Evolutionary conservation across 2,888 invertebrate genomes (phyloP), one percentile per base, ranked within the genome.

Genomic region (Dermolepida albohirtum): DNA sequence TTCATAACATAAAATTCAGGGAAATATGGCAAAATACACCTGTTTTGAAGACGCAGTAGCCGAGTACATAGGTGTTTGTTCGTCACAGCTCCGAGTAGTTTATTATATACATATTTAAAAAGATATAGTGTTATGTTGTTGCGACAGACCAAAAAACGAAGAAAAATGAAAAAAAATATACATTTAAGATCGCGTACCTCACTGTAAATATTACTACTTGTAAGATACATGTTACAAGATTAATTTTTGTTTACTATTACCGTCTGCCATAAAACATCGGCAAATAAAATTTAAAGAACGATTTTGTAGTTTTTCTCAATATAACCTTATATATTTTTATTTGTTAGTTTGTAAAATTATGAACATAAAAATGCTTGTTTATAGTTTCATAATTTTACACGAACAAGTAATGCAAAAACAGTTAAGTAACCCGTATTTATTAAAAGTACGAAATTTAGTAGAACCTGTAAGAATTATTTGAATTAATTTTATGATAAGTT

Each of bases 21-120:
- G 34, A 34, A 17, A 55, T 16, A 40, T 22, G 17, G 14, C 34
- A 62, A 62, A 50, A 50, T n/a, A 49, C 34, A 34, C 50, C 17
- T 50, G 49, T 66, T 51, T 64, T 47, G 22, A 66, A 70, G 62
- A 64, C 55, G 29, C 44, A 59, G 40, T 55, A 11, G 40, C n/a
- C 6, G 14, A 55, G 16, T 55, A 43, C 34, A 29, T 52, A 67
- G 59, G 34, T 62, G 51, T 66, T 64, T 63, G 54, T 70, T 69
- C 59, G 70, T 55, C 67, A 70, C 71, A 73, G 71, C 72, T 73
- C 71, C 71, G 67, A 52, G 67, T 73, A 71, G 70, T 68, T 72
- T 64, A 69, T 70, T 64, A 67, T 68, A 70, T 67, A 54, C 10
- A 39, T 39, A 54, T 17, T n/a, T 17, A 40, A 54, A 50, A 40